Evolutionary conservation across 2,113 vertebrate species (phyloP), one percentile per base, ranked within the genome.

Genomic region (Pseudonaja textilis): DNA sequence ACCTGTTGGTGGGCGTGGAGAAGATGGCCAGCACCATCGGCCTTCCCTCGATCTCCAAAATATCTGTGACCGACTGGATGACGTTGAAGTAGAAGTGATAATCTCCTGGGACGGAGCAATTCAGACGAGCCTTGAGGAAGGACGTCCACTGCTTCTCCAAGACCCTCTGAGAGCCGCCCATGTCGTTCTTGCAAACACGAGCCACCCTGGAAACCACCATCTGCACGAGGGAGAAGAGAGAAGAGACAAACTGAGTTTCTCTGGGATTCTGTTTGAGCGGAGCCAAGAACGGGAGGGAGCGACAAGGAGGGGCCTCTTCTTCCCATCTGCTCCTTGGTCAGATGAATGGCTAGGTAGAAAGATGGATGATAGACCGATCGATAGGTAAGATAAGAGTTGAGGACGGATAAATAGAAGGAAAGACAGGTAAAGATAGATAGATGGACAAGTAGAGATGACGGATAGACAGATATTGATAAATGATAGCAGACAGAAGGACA

Each of bases 131-230:
- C 96, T 99, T 99, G 93, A 99, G 97, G 97, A 99, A 99, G 2
- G 99, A 99, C 0, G 99, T 99, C 98, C 99, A 99, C 96, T 99
- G 99, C 96, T 99, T 99, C 97, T 99, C 99, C 95, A 99, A 97
- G 87, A 99, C 99, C 0, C 99, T 96, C 90, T 99, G 99, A 0
- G 99, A 99, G 1, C 99, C 99, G 0, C 99, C 99, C 96, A 98
- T 97, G 64, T 99, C 99, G 0, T 98, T 98, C 97, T 99, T 99
- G 93, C 99, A 99, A 92, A 99, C 99, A 0, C 99, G 98, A 2
- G 98, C 98, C 96, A 99, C 99, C 0, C 99, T 98, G 0, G 99
- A 98, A 95, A 99, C 99, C 96, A 99, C 98, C 95, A 99, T 98
- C 99, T 99, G 90, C 0, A 1, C 0, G 2, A 0, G 12, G 54